Base-by-base conservation (phyloP, 30 jellyfish, hydroid and myxozoan species). In the Pseudorhiza aurosa region DNA sequence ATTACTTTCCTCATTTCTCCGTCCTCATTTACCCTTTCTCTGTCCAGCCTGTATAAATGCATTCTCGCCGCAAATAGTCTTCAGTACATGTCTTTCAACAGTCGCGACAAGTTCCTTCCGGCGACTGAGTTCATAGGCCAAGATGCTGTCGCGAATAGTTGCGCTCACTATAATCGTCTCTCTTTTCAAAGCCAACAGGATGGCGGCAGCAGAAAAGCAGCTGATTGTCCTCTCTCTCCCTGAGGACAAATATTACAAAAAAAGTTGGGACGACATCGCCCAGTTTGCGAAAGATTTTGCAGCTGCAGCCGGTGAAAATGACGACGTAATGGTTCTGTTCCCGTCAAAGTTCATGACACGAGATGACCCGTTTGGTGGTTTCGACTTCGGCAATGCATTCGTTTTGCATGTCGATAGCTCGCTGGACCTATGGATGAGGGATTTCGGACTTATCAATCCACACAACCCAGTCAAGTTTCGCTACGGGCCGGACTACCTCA, bases 121-220 rank as follows among this genome's bases (percentile, higher is more conserved):
- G n/a, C n/a, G n/a, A n/a, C n/a, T n/a, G n/a, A n/a, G n/a, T n/a
- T n/a, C n/a, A n/a, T 53, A 53, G 67, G 35, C n/a, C 67, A 0
- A 33, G 24, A 53, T 53, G 67, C 9, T 15, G 35, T 21, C 0
- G 4, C 10, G 0, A 10, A 14, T 12, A 15, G 10, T 59, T 10
- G 28, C 7, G 27, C 30, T 59, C 30, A 43, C 63, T 43, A 2
- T 67, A 9, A 10, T 67, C 42, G 8, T 27, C 56, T 67, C 65
- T 47, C 64, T 67, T 40, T 42, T 67, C 57, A 49, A 9, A 24
- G 71, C 70, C 33, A 43, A 2, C 32, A 72, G 24, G 21, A 47
- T 57, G 78, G 89, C 89, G n/a, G 81, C 89, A 6, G 81, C 89
- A 6, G 83, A 79, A 39, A 81, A 81, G 57, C 92, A 81, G 42